A percentile compares a stretch with the other conserved stretches of the same genome.
These are phyloP conservation scores for Rhipidura dahli DNA, from an alignment of 2,113 vertebrate species.

Conservation along the genomic window DNA sequence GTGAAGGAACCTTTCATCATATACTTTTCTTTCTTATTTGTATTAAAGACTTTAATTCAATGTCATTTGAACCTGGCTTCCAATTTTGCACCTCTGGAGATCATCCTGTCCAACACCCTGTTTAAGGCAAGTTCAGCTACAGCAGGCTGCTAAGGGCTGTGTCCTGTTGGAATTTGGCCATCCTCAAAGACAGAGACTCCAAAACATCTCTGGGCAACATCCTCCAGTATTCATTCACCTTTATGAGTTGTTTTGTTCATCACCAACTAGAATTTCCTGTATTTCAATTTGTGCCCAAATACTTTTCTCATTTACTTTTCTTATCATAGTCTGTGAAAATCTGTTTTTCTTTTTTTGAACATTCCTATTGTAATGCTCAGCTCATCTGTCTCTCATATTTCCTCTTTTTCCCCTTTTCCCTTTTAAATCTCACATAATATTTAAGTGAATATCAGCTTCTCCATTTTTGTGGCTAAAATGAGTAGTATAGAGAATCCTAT, in stretches of 20 bases:
- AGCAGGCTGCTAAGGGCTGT: fast-evolving
- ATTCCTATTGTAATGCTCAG: not conserved
- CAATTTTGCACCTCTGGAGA: not conserved
- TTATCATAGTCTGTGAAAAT: not conserved
- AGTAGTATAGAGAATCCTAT: not conserved
- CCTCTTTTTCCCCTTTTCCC: not conserved
- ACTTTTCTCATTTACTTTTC: not conserved
- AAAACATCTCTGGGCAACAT: not conserved
- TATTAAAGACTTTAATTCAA: not conserved
- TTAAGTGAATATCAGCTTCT: not conserved
- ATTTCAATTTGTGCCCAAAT: not conserved
- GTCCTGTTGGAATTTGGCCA: not conserved
- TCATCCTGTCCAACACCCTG: not conserved
- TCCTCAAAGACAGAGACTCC: not conserved
- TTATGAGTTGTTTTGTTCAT: not conserved
- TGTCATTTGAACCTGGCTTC: not conserved
- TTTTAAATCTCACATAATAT: not conserved
- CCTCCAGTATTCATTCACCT: not conserved
- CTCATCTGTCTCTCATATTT: not conserved
- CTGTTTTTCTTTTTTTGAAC: not conserved
- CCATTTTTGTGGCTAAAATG: not conserved
- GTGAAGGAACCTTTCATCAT: not conserved
- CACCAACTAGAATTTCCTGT: not conserved
- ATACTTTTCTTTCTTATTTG: not conserved
- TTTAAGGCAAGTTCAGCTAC: not conserved